Evolutionary conservation across 2,797 vertebrate genomes (phyloP), one percentile per base, ranked within the genome.

Genomic region (Macropus fuliginosus): DNA sequence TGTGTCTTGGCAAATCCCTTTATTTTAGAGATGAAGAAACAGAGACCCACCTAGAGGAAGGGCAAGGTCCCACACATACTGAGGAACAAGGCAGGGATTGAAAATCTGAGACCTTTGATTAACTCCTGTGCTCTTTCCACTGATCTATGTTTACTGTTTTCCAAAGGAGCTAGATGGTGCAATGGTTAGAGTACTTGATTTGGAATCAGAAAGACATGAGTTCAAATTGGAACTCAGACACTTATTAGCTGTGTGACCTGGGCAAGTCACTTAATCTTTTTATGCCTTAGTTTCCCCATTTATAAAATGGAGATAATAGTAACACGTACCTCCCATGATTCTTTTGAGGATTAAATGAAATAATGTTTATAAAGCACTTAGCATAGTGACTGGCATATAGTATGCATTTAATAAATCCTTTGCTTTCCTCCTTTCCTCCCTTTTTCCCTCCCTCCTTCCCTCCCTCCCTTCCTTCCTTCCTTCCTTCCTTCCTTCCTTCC

Each of bases 371-470:
- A 66, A 66, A n/a, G 62, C 34, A n/a, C 34, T 66, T n/a, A n/a
- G 62, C 14, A 66, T n/a, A 66, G 34, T 66, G 34, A 66, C 14
- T n/a, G 34, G 34, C 62, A 66, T 66, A 18, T n/a, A 1, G 12
- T n/a, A n/a, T 66, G 34, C 34, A 18, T 66, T 66, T 66, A 66
- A 66, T 18, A 66, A n/a, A 27, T 14, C 40, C 24, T 27, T 46
- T 12, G 21, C 74, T 87, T 40, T n/a, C n/a, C 13, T 46, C 3
- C 34, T 40, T 40, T 9, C 66, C 12, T 14, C 66, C 66, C n/a
- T 40, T 40, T 2, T 4, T 2, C 2, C 2, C 21, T 2, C 9
- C 4, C 18, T 89, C 0, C 81, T 2, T 89, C 27, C 9, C 21
- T 13, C 50, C 11, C 28, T 18, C 13, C 40, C 3, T 28, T 4